phyloP scores from a whole-genome alignment of 1,140 invertebrate species.

The Cydia fagiglandana region DNA sequence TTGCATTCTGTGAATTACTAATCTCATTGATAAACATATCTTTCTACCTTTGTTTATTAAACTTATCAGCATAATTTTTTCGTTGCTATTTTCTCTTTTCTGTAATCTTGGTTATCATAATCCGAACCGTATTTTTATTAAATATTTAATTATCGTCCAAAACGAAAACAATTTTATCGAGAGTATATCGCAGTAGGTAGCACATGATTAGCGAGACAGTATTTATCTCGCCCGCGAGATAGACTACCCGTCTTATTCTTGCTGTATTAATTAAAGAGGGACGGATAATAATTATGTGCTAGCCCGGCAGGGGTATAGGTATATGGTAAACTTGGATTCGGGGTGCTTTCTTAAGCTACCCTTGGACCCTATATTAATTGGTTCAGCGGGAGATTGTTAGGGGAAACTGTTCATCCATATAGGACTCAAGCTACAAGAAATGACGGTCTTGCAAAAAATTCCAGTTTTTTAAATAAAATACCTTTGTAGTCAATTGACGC shows the following conservation, averaged over 20 bases:
- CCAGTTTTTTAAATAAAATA: neutral
- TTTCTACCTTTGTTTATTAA: no score
- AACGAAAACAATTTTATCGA: constrained; percentile 25
- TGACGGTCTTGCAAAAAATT: neutral
- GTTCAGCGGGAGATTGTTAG: constrained; percentile 32
- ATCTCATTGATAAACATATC: neutral
- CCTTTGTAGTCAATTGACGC: no score
- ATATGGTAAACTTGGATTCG: constrained; percentile 16
- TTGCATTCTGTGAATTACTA: neutral
- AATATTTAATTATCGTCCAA: constrained; percentile 23
- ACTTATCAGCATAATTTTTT: neutral
- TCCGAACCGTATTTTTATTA: neutral
- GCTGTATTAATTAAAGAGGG: no score
- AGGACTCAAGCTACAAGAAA: neutral
- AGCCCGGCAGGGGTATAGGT: neutral
- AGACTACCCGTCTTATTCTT: no score
- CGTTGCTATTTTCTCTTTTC: neutral
- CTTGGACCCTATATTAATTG: constrained; percentile 37
- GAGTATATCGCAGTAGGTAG: neutral
- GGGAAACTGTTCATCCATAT: constrained; percentile 24
- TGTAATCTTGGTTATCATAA: neutral
- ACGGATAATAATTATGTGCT: no score
- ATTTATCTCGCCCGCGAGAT: no score
- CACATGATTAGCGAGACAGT: no score
- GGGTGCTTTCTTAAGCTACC: constrained; percentile 35